A percentile compares a stretch with the other conserved stretches of the same genome.
phyloP scores from a whole-genome alignment of 2,888 invertebrate species.

The Plebejus melissa region DNA sequence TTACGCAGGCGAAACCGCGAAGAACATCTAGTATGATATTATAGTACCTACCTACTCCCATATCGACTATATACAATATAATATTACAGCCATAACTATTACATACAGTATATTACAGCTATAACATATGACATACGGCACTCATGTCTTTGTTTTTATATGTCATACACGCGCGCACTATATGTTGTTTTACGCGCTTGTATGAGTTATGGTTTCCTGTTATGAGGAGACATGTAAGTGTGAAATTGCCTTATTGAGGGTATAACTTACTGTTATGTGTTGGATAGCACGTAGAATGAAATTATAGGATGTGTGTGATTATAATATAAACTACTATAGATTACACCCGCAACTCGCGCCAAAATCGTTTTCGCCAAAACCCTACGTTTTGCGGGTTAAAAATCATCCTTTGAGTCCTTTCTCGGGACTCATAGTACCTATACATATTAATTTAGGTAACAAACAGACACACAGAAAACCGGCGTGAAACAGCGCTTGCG shows the following conservation, averaged over 20 bases:
- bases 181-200: conserved; percentile 16
- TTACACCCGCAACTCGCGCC: background rate
- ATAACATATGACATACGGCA: background rate
- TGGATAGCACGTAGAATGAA: background rate
- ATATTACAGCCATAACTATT: background rate
- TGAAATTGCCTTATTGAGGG: conserved; percentile 9
- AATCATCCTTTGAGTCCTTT: background rate
- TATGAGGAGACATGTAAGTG: conserved; percentile 6
- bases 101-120: background rate
- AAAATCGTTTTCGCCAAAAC: background rate
- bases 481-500: no score
- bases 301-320: background rate
- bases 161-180: background rate
- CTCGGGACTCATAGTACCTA: background rate
- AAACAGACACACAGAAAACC: background rate
- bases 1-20: no score
- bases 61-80: no score
- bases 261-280: background rate
- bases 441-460: background rate
- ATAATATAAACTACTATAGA: background rate
- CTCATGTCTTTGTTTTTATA: background rate
- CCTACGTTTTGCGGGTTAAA: background rate
- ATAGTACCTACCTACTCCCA: no score
- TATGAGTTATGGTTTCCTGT: conserved; percentile 2
- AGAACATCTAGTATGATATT: no score